Evolutionary conservation across 2,888 invertebrate genomes (phyloP), one percentile per base, ranked within the genome.

Genomic region (Altica lythri): DNA sequence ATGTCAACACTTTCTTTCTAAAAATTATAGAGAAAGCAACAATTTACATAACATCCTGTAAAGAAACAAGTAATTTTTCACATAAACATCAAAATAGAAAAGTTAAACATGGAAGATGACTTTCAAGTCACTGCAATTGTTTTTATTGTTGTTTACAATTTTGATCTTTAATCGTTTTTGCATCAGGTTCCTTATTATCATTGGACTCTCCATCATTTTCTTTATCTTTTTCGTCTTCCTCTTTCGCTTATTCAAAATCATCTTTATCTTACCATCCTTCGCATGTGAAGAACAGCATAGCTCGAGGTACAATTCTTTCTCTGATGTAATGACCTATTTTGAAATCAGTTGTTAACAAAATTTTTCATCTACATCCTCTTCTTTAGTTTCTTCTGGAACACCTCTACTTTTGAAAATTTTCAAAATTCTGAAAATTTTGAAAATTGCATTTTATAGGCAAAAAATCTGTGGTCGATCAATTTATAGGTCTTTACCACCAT

Each of bases 321-420:
- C 96, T 88, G 74, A 99, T 89, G 57, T 95, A 95, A 79, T 99
- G 98, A 2, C 99, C 99, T 75, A 99, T 92, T 82, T 99, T 98
- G 78, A 95, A 99, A 80, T 99, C 99, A 48, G 90, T 89, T 6
- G 93, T 92, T 62, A 98, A 79, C 64, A 95, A 80, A 65, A 88
- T 85, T 77, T 81, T 49, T 95, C 94, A 73, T 95, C 95, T 60
- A 93, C 80, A 59, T 93, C 92, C 32, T 85, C 85, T 68, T 90
- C 86, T 46, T 74, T 78, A 25, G 86, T 83, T 75, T 90, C 92
- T 58, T 92, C 92, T 29, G 92, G 89, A 43, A n/a, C n/a, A n/a
- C 95, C 95, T 60, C 92, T 86, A 34, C 92, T 92, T 86, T 97
- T 97, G 78, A 98, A 97, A 78, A 98, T 99, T 80, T 99, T 98